Evolutionary conservation across 2,888 invertebrate species (phyloP), one percentile per base, ranked within the genome.

Genomic region (Luffia ferchaultella): DNA sequence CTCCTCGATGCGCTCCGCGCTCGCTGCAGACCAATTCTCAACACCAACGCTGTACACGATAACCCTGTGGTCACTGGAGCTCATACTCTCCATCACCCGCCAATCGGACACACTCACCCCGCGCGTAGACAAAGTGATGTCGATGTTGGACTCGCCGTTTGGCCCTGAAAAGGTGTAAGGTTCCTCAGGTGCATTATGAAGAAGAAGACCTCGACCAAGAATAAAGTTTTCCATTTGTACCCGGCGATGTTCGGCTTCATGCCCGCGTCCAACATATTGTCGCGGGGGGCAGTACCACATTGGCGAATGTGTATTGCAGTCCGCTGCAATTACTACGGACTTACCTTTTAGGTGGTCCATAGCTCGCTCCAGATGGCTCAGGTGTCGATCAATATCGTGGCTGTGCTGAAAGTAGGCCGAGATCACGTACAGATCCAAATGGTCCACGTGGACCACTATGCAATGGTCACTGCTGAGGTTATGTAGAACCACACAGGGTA

Each of bases 331-430:
- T 18, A 48, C 9, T 2, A 51, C 42, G 7, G 12, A 15, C 3
- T 16, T 5, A 9, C 45, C 51, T 46, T 46, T 41, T 12, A 50
- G 19, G 17, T 20, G 12, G 17, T 48, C 48, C 1, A 42, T 16
- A 1, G 41, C 49, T n/a, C 12, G 18, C 17, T 46, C 2, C 42
- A 52, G 18, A 1, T 48, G 2, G 5, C 1, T 30, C 1, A 60
- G 42, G 49, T 61, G 58, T 0, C 1, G 16, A 5, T 48, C 42
- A 2, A 57, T 55, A n/a, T 54, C 49, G 16, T 59, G 44, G 30
- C 50, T 47, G 46, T 58, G 60, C 46, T 60, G 54, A 18, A 53
- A 61, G 44, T 59, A 60, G 5, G 53, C 57, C 2, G 58, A 59
- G 2, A 57, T 52, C 2, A 54, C 17, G 51, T 57, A 54, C 1